These are phyloP conservation scores for Ammodytes marinus DNA, from an alignment of 2,113 vertebrate genomes.

Conservation along the genomic window DNA sequence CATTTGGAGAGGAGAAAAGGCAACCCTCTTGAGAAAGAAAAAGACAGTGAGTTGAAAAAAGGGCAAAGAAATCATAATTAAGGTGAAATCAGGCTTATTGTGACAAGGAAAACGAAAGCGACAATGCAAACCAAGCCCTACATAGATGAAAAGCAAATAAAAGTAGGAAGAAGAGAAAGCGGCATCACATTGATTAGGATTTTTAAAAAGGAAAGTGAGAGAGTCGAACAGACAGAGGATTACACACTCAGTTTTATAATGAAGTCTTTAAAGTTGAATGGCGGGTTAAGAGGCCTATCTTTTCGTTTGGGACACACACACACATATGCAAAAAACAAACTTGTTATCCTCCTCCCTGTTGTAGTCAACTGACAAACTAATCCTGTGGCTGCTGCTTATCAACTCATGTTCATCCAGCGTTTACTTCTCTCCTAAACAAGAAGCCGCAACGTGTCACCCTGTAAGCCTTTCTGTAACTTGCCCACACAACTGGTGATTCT, in stretches of 20 bases:
- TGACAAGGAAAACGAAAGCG: slow-evolving; percentile 49
- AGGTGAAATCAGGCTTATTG: slow-evolving; percentile 51
- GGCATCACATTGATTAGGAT: background rate
- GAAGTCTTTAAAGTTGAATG: slow-evolving; percentile 48
- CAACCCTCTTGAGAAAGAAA: slow-evolving; percentile 28
- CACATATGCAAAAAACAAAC: slow-evolving; percentile 23
- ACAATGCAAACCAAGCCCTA: background rate
- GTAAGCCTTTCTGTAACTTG: background rate
- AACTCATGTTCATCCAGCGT: background rate
- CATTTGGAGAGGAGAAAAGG: slow-evolving; percentile 18
- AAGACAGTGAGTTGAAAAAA: slow-evolving; percentile 28
- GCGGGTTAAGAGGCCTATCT: slow-evolving; percentile 33
- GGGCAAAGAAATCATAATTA: slow-evolving; percentile 34
- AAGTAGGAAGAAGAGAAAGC: slow-evolving; percentile 6
- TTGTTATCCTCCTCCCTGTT: background rate
- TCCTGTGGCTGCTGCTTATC: slow-evolving; percentile 30
- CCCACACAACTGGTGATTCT: background rate
- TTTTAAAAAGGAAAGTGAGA: slow-evolving; percentile 6
- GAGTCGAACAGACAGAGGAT: slow-evolving; percentile 34
- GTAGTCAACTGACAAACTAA: background rate
- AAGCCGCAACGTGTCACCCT: slow-evolving; percentile 20
- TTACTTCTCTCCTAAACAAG: slow-evolving; percentile 50
- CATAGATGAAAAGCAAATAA: slow-evolving; percentile 6
- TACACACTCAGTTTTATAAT: slow-evolving; percentile 48
- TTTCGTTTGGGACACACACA: slow-evolving; percentile 25